Evolutionary conservation across 2,888 invertebrate genomes (phyloP).

Genomic region (Dione juno): DNA sequence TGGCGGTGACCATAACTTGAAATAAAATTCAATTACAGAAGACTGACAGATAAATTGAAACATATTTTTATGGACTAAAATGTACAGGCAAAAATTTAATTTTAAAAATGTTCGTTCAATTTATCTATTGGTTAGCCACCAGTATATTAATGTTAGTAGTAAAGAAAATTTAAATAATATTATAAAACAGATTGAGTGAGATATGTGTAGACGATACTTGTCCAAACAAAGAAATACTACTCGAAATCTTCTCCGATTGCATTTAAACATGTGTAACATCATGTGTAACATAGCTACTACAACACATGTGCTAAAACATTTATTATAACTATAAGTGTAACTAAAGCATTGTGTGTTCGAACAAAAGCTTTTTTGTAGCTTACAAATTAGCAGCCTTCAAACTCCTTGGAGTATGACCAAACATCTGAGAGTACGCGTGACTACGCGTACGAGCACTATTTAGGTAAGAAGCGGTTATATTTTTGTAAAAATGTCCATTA

Average conservation of each 20-base stretch:
- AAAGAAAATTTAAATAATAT: too few relatives aligned
- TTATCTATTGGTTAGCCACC: too few relatives aligned
- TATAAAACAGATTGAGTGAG: too few relatives aligned
- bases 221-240: background rate
- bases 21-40: too few relatives aligned
- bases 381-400: constrained; percentile 1
- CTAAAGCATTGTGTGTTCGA: background rate
- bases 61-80: too few relatives aligned
- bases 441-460: background rate
- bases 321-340: constrained; percentile 25
- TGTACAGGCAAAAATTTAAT: too few relatives aligned
- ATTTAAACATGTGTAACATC: constrained; percentile 17
- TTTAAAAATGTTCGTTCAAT: too few relatives aligned
- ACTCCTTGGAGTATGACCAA: background rate
- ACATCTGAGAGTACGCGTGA: background rate
- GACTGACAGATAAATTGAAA: too few relatives aligned
- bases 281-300: constrained; percentile 28
- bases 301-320: constrained; percentile 29
- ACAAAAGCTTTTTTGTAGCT: constrained; percentile 29
- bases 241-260: constrained; percentile 19
- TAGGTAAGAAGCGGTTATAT: too few relatives aligned
- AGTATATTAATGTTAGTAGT: too few relatives aligned
- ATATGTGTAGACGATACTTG: too few relatives aligned
- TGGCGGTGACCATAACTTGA: background rate
- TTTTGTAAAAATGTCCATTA: too few relatives aligned